Evolutionary conservation across 2,113 vertebrate species (phyloP).

Genomic region (Shinisaurus crocodilurus): DNA sequence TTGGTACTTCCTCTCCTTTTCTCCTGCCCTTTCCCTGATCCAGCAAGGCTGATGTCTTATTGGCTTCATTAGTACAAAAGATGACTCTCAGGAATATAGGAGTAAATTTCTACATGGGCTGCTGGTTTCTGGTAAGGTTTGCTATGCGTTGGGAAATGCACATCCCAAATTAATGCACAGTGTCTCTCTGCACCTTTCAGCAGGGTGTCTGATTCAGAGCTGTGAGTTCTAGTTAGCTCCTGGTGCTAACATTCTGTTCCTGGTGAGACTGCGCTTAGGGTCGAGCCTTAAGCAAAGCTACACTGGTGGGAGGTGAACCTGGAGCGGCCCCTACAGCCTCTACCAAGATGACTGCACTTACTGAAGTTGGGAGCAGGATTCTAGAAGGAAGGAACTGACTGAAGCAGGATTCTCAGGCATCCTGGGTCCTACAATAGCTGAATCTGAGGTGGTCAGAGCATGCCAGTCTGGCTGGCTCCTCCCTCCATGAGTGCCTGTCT

Average conservation of each 20-base stretch:
- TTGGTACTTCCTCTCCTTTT: background rate
- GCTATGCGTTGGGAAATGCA: background rate
- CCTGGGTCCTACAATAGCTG: background rate
- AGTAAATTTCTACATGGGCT: background rate
- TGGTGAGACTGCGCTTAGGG: background rate
- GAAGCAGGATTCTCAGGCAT: background rate
- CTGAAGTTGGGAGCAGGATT: background rate
- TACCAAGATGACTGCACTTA: background rate
- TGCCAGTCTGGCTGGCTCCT: background rate
- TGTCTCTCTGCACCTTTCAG: background rate
- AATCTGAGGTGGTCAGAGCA: background rate
- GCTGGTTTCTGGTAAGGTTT: slow-evolving; percentile 16
- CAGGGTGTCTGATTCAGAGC: too few species aligned
- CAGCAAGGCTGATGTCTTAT: background rate
- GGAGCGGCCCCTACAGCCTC: too few species aligned
- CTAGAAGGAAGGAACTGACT: background rate
- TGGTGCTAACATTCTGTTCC: background rate
- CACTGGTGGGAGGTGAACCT: background rate
- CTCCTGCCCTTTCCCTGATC: slow-evolving; percentile 3
- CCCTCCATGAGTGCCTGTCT: too few species aligned
- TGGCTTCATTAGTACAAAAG: slow-evolving; percentile 12
- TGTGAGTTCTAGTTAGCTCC: background rate
- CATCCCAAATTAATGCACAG: background rate
- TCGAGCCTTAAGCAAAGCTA: background rate
- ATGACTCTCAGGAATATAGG: background rate